Percentiles rank a stretch among this genome's conserved stretches.
These are phyloP conservation scores for Mycteria americana DNA, from an alignment of 2,797 vertebrate genomes.

Conservation along the genomic window DNA sequence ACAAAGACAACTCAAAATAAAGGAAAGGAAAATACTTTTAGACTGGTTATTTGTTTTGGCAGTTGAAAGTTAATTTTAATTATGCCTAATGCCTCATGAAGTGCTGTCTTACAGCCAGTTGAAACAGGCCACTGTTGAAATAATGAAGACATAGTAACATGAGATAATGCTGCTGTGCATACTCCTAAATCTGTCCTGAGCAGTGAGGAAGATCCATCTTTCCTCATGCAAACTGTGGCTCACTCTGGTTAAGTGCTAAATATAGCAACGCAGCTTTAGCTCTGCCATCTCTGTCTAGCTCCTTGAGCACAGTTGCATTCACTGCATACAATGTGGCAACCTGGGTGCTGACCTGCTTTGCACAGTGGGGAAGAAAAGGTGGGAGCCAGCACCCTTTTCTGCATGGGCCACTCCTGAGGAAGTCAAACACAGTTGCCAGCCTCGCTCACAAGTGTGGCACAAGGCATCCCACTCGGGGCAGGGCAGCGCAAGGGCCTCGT, in stretches of 20 bases:
- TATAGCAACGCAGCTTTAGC: background rate
- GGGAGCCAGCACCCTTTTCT: background rate
- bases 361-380: background rate
- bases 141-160: background rate
- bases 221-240: background rate
- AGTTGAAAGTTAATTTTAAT: conserved; percentile 25
- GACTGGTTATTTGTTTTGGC: conserved; percentile 34
- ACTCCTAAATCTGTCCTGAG: background rate
- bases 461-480: background rate
- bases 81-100: background rate
- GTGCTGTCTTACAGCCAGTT: conserved; percentile 11
- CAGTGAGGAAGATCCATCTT: background rate
- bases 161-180: conserved; percentile 8
- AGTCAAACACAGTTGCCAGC: background rate
- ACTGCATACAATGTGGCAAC: background rate
- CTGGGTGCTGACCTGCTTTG: background rate
- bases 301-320: background rate
- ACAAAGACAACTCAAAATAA: background rate
- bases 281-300: background rate
- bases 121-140: background rate
- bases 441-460: background rate
- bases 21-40: background rate
- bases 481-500: background rate
- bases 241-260: background rate
- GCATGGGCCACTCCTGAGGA: background rate